phyloP scores from a whole-genome alignment of 1,140 invertebrate species.

The Centruroides sculpturatus region DNA sequence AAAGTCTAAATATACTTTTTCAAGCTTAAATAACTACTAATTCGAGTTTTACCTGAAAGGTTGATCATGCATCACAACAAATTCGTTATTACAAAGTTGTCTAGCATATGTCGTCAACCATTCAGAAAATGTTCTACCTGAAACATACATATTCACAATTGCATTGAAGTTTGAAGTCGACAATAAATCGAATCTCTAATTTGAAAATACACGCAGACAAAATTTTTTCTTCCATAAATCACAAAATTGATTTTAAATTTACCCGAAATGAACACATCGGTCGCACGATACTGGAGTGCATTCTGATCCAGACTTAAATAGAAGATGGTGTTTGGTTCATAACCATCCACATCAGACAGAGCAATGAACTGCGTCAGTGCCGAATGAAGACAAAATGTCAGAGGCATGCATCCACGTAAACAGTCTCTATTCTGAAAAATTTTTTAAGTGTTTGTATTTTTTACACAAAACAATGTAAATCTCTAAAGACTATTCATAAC shows the following conservation, averaged over 20 bases:
- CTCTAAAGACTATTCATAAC: too few species aligned
- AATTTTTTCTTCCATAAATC: too few species aligned
- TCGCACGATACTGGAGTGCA: too few species aligned
- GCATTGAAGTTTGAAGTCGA: background rate
- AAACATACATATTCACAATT: background rate
- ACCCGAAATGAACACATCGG: constrained; percentile 14
- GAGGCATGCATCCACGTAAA: constrained; percentile 13
- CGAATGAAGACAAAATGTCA: constrained; percentile 18
- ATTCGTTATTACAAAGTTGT: constrained; percentile 16
- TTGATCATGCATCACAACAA: constrained; percentile 16
- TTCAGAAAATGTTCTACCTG: constrained; percentile 18
- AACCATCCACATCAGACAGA: constrained; percentile 14
- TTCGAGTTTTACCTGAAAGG: constrained; percentile 16
- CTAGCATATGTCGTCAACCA: constrained; percentile 20
- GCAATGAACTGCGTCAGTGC: constrained; percentile 15
- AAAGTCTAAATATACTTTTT: too few species aligned
- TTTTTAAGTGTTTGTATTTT: too few species aligned
- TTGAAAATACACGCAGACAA: too few species aligned
- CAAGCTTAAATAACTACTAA: too few species aligned
- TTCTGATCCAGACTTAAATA: constrained; percentile 5
- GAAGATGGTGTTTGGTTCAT: constrained; percentile 16
- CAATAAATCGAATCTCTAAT: too few species aligned
- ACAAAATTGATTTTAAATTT: too few species aligned
- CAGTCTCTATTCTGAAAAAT: constrained; percentile 9
- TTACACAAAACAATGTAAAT: too few species aligned